These are phyloP conservation scores for Cephus pygmeus DNA, from an alignment of 2,888 invertebrate genomes.

Conservation along the genomic window DNA sequence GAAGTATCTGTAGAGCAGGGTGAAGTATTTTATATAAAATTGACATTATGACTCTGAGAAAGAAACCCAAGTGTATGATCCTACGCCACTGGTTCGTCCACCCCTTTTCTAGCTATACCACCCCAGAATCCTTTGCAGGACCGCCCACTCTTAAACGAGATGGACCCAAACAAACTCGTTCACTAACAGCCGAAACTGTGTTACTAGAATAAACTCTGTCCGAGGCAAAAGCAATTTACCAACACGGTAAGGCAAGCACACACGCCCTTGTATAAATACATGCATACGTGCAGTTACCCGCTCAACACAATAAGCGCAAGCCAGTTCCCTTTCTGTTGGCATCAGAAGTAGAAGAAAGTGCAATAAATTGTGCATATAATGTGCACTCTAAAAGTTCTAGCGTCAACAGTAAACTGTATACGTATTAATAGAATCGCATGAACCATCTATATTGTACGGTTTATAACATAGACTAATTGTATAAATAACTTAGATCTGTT, in stretches of 20 bases:
- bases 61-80: constrained; percentile 4
- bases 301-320: constrained; percentile 21
- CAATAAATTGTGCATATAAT: constrained; percentile 50
- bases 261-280: constrained; percentile 1
- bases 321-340: constrained; percentile 52
- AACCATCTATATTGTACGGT: no score
- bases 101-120: constrained; percentile 20
- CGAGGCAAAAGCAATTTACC: constrained; percentile 41
- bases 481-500: no score
- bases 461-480: no score
- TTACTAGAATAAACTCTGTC: constrained; percentile 56
- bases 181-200: constrained; percentile 52
- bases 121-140: constrained; percentile 41
- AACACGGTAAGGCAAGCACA: constrained; percentile 6
- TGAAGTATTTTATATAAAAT: no score
- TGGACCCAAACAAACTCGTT: constrained; percentile 54
- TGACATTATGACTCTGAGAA: no score
- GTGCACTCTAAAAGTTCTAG: constrained; percentile 38
- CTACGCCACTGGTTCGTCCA: constrained; percentile 31
- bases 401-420: not conserved
- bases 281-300: not conserved
- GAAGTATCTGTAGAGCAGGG: no score
- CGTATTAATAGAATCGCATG: no score
- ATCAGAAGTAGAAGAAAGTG: constrained; percentile 53
- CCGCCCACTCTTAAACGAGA: constrained; percentile 53